Evolutionary conservation across 2,888 invertebrate genomes (phyloP).

Genomic region (Synanthedon vespiformis): DNA sequence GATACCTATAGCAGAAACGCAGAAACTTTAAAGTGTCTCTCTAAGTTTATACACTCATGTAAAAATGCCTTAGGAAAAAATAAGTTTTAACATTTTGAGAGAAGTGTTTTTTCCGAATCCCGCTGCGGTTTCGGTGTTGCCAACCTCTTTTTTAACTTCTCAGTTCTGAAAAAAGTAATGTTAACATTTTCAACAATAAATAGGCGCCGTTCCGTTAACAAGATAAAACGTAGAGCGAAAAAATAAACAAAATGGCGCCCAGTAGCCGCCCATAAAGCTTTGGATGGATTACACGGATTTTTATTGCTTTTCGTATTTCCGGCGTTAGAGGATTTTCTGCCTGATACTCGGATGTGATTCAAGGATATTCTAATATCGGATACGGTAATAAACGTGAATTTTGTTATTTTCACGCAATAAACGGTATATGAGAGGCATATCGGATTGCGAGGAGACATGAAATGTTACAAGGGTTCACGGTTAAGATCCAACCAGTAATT

Average conservation of each 20-base stretch:
- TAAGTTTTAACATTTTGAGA: too few relatives aligned
- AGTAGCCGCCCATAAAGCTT: conserved; percentile 30
- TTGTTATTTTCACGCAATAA: neutral
- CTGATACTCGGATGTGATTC: neutral
- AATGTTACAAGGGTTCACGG: too few relatives aligned
- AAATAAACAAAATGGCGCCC: neutral
- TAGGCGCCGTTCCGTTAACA: neutral
- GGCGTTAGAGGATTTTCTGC: conserved; percentile 9
- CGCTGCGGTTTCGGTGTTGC: too few relatives aligned
- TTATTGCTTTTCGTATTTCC: conserved; percentile 23
- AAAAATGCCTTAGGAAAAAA: too few relatives aligned
- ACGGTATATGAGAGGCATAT: too few relatives aligned
- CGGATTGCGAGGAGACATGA: too few relatives aligned
- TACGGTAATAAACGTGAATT: neutral
- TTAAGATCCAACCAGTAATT: too few relatives aligned
- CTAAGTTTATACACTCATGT: too few relatives aligned
- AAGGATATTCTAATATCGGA: neutral
- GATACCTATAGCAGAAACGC: too few relatives aligned
- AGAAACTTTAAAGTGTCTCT: too few relatives aligned
- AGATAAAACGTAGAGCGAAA: neutral
- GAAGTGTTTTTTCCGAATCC: too few relatives aligned
- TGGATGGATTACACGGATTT: conserved; percentile 35
- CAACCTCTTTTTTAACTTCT: neutral
- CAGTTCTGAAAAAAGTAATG: neutral
- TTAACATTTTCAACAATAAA: neutral